phyloP scores from a whole-genome alignment of 1,140 invertebrate genomes.

The Homalodisca vitripennis region DNA sequence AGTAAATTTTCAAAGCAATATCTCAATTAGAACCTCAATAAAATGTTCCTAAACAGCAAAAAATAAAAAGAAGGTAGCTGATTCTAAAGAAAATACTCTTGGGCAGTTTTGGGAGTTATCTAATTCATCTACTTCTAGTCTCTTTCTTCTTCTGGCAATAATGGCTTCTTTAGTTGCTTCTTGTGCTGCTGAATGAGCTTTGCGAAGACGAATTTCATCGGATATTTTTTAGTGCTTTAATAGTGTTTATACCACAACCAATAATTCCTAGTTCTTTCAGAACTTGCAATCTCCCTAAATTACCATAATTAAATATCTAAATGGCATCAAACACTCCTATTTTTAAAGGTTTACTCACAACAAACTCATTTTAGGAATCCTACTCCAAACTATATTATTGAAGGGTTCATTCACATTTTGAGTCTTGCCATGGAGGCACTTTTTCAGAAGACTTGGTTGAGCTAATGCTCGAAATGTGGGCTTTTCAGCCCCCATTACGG shows the following conservation, averaged over 20 bases:
- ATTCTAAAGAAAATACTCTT: no score
- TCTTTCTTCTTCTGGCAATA: no score
- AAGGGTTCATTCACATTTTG: constrained; percentile 25
- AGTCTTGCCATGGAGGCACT: constrained; percentile 13
- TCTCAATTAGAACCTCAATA: no score
- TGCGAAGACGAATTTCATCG: no score
- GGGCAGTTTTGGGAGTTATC: no score
- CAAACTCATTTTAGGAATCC: constrained; percentile 20
- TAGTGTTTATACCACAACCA: neutral
- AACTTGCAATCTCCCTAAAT: neutral
- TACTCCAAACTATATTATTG: constrained; percentile 21
- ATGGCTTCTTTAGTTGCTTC: no score
- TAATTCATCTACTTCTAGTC: no score
- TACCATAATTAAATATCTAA: constrained; percentile 20
- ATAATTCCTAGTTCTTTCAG: neutral
- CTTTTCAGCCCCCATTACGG: constrained; percentile 28
- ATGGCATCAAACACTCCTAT: constrained; percentile 21
- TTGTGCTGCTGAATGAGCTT: no score
- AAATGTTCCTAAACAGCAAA: no score
- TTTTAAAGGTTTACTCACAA: neutral
- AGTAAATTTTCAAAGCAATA: no score
- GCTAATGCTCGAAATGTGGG: constrained; percentile 28
- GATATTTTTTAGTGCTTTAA: neutral
- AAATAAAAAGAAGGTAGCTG: no score
- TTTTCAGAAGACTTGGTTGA: constrained; percentile 29